Conservation (phyloP, 37 sponge, comb jelly and placozoan species). For the Axinella damicornis region DNA sequence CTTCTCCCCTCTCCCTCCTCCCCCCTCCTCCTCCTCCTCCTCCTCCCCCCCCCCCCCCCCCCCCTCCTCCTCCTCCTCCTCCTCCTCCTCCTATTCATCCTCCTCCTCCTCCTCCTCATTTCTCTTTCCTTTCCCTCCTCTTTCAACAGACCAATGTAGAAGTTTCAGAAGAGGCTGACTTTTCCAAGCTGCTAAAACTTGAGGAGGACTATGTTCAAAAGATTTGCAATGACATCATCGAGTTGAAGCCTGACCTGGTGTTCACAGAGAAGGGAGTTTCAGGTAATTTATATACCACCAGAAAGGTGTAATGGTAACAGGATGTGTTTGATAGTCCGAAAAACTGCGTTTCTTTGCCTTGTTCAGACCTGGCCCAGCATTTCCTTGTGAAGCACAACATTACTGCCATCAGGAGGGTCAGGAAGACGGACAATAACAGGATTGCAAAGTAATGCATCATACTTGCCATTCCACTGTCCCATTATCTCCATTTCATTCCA, state of each 20-base stretch:
- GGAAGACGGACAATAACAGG: conserved; percentile 96
- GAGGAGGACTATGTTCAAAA: conserved; percentile 93
- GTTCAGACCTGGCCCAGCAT: conserved; percentile 94
- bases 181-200: conserved; percentile 82
- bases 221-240: conserved; percentile 93
- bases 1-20: no score
- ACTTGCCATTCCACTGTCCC: no score
- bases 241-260: conserved; percentile 96
- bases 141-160: conserved; percentile 78
- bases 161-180: conserved; percentile 76
- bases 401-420: conserved; percentile 86
- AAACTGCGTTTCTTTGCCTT: background rate
- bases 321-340: no score
- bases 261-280: conserved; percentile 97
- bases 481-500: no score
- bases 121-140: background rate
- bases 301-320: background rate
- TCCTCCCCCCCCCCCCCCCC: no score
- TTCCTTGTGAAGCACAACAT: conserved; percentile 93
- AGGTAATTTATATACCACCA: conserved; percentile 16
- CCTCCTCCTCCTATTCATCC: no score
- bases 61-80: no score
- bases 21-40: no score
- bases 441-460: conserved; percentile 85
- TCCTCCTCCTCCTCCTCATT: no score